These are phyloP conservation scores for Podiceps cristatus DNA, from an alignment of 2,113 vertebrate genomes.

Conservation along the genomic window DNA sequence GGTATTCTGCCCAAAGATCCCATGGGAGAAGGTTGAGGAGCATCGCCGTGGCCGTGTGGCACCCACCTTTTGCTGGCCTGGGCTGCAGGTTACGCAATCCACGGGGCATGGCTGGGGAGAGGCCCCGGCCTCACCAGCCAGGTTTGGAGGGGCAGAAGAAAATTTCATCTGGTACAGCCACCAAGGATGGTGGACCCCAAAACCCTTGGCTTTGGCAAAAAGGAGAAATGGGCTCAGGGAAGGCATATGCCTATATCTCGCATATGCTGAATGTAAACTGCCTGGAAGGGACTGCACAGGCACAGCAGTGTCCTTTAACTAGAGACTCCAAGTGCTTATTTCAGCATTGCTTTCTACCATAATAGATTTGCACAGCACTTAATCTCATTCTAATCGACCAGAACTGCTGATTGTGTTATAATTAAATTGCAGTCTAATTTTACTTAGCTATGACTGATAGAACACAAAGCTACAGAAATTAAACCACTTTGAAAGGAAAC, in stretches of 20 bases:
- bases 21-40: neutral
- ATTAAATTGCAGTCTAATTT: slow-evolving; percentile 20
- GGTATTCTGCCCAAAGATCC: neutral
- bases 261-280: neutral
- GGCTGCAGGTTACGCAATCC: neutral
- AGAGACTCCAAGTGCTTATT: neutral
- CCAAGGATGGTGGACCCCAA: neutral
- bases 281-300: neutral
- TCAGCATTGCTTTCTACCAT: neutral
- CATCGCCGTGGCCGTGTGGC: rapidly evolving
- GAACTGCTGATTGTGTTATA: neutral
- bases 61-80: neutral
- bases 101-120: rapidly evolving
- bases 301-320: neutral
- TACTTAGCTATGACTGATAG: neutral
- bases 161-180: neutral
- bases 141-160: neutral
- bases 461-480: slow-evolving; percentile 4
- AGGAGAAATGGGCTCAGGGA: neutral
- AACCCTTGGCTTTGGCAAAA: neutral
- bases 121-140: neutral
- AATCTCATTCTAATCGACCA: slow-evolving; percentile 12
- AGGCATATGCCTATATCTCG: neutral
- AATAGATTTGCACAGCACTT: neutral
- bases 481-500: neutral